Evolutionary conservation across 1,140 invertebrate genomes (phyloP).

Genomic region (Trachymyrmex cornetzi): DNA sequence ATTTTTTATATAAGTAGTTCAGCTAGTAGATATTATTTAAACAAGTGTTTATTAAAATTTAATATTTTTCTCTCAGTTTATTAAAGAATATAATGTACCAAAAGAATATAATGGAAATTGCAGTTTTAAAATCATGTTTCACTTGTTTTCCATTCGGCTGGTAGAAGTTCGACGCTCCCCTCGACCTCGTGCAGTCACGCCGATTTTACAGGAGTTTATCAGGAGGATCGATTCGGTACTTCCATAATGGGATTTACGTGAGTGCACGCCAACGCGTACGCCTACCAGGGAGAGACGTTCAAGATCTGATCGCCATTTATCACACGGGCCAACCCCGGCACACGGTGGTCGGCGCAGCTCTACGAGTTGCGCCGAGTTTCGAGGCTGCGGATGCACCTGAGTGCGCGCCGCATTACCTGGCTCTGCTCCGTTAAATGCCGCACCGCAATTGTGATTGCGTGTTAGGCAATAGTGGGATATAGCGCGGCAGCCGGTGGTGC

Average conservation of each 20-base stretch:
- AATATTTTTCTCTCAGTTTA: too few relatives aligned
- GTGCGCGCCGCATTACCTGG: slow-evolving; percentile 56
- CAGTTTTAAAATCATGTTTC: slow-evolving; percentile 15
- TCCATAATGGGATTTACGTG: slow-evolving; percentile 65
- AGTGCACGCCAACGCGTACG: slow-evolving; percentile 40
- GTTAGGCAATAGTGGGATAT: slow-evolving; percentile 6
- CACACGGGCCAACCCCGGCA: slow-evolving; percentile 25
- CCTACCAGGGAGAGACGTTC: slow-evolving; percentile 34
- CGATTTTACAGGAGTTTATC: slow-evolving; percentile 28
- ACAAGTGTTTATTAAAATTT: too few relatives aligned
- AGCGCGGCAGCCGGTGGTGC: slow-evolving; percentile 7
- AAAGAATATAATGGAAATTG: neutral
- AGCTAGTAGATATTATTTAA: too few relatives aligned
- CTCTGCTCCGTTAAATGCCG: slow-evolving; percentile 62
- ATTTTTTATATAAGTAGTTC: too few relatives aligned
- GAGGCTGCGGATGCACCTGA: slow-evolving; percentile 64
- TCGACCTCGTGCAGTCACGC: neutral
- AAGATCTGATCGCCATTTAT: slow-evolving; percentile 71
- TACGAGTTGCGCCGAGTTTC: slow-evolving; percentile 69
- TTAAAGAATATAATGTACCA: neutral
- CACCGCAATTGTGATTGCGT: slow-evolving; percentile 67
- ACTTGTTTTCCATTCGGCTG: neutral
- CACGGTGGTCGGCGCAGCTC: slow-evolving; percentile 1
- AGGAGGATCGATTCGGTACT: slow-evolving; percentile 16
- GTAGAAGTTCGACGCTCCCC: slow-evolving; percentile 12